Percentiles rank a stretch among this genome's conserved stretches.
These are phyloP conservation scores for Drosophila azteca DNA, from an alignment of 1,140 invertebrate species.

Conservation along the genomic window DNA sequence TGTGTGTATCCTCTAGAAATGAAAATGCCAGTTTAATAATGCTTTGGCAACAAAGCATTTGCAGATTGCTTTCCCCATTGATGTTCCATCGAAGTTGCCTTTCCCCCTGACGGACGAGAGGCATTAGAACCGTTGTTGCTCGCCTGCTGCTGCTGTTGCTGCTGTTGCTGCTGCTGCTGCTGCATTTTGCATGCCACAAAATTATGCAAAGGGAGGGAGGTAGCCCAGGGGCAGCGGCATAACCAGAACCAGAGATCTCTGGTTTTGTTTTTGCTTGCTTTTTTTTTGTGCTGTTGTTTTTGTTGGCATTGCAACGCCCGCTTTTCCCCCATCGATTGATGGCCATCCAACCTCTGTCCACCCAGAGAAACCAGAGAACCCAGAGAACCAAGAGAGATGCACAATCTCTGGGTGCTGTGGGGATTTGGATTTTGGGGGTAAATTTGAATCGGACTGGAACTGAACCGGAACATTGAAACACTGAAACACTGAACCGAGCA, in stretches of 20 bases:
- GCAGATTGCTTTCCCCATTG: constrained; percentile 72
- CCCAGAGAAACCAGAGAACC: no score
- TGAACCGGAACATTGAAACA: constrained; percentile 24
- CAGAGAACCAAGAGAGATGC: background rate
- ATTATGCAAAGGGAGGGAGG: constrained; percentile 45
- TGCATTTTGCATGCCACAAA: constrained; percentile 70
- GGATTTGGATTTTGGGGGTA: no score
- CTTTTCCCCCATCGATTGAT: constrained; percentile 44
- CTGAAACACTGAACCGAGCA: constrained; percentile 28
- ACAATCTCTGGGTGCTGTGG: constrained; percentile 1
- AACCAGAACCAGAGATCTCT: constrained; percentile 2
- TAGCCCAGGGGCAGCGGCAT: background rate
- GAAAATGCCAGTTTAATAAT: constrained; percentile 80
- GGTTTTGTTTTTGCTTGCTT: constrained; percentile 12
- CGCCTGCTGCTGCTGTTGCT: constrained; percentile 13
- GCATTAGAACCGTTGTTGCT: constrained; percentile 8
- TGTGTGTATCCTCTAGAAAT: constrained; percentile 53
- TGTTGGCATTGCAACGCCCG: constrained; percentile 1
- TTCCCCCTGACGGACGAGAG: constrained; percentile 4
- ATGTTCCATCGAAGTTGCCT: constrained; percentile 37
- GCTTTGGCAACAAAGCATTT: constrained; percentile 76
- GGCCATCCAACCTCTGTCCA: background rate
- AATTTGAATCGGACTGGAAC: constrained; percentile 29
- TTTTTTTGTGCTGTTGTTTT: constrained; percentile 1
- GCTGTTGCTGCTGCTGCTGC: constrained; percentile 39